These are phyloP conservation scores for Nemotelus pantherinus DNA, from an alignment of 2,888 invertebrate species.

Conservation along the genomic window DNA sequence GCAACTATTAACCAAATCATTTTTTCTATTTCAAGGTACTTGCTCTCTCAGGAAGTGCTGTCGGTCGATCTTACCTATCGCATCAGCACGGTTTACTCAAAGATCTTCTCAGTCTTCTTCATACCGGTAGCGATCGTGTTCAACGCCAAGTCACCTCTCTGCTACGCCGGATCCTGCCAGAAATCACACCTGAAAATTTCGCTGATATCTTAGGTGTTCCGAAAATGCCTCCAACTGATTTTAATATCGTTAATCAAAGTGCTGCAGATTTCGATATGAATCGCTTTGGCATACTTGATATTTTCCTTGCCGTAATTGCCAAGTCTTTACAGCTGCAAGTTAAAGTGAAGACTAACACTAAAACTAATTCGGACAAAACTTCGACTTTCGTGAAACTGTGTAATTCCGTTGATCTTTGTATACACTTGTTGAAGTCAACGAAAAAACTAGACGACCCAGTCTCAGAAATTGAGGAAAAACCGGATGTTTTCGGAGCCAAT, in stretches of 20 bases:
- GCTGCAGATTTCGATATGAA: slow-evolving; percentile 64
- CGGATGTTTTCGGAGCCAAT: slow-evolving; percentile 45
- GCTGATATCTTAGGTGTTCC: slow-evolving; percentile 79
- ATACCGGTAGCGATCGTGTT: slow-evolving; percentile 93
- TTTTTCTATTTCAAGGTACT: slow-evolving; percentile 60
- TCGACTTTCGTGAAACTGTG: slow-evolving; percentile 61
- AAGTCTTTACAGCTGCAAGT: slow-evolving; percentile 92
- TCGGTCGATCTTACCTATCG: slow-evolving; percentile 89
- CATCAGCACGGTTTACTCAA: slow-evolving; percentile 86
- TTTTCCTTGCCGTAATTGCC: slow-evolving; percentile 89
- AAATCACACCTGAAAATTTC: slow-evolving; percentile 86
- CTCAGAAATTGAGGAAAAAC: background rate
- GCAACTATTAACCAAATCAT: background rate
- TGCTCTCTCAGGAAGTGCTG: slow-evolving; percentile 91
- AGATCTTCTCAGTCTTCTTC: slow-evolving; percentile 86
- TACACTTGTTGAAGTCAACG: slow-evolving; percentile 58
- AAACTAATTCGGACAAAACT: slow-evolving; percentile 69
- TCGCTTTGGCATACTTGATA: slow-evolving; percentile 84
- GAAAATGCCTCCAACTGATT: slow-evolving; percentile 77
- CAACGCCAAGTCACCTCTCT: slow-evolving; percentile 92
- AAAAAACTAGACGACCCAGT: slow-evolving; percentile 26
- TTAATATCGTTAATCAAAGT: slow-evolving; percentile 74
- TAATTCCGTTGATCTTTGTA: slow-evolving; percentile 62
- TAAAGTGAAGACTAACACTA: slow-evolving; percentile 68
- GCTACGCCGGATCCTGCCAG: slow-evolving; percentile 86